Evolutionary conservation across 2,797 vertebrate species (phyloP), one percentile per base, ranked within the genome.

Genomic region (Pseudochaenichthys georgianus): DNA sequence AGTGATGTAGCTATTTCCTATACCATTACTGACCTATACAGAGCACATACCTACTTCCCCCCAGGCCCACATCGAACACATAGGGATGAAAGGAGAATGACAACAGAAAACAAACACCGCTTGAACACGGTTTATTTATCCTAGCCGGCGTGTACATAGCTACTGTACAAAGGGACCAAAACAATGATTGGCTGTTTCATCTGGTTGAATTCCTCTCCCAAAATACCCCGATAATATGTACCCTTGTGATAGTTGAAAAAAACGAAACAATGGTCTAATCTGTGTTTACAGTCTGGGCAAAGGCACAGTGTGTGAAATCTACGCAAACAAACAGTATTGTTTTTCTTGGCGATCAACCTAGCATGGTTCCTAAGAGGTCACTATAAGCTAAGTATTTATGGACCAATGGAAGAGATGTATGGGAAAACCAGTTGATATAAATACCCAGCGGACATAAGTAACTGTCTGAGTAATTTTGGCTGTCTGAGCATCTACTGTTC

Each of bases 111-210:
- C 82, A 92, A 93, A 89, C 86, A 75, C 7, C 62, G 57, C 60
- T 87, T 83, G 86, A 85, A 83, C 34, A 15, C 3, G 1, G 87
- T 75, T 77, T 93, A 83, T 93, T 92, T 92, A 51, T 86, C 68
- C 62, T 10, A 38, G 55, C 61, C 61, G 92, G 91, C 90, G 92
- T 92, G 84, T 88, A 88, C 85, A 90, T 86, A 87, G 88, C 86
- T 70, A 6, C 74, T 42, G 53, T 63, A 88, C 83, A 88, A 92
- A 90, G 86, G 75, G 72, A 75, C 55, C 46, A 73, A 86, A 92
- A 93, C 89, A 94, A 91, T 81, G 85, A 66, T 53, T 74, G 84
- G 66, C 75, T 93, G 90, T 89, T 94, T 82, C 87, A 89, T 91
- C 90, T 94, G 76, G 41, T 70, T 52, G 64, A 87, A 90, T 89